phyloP scores from a whole-genome alignment of 2,113 vertebrate genomes.

The Ammodytes dubius region DNA sequence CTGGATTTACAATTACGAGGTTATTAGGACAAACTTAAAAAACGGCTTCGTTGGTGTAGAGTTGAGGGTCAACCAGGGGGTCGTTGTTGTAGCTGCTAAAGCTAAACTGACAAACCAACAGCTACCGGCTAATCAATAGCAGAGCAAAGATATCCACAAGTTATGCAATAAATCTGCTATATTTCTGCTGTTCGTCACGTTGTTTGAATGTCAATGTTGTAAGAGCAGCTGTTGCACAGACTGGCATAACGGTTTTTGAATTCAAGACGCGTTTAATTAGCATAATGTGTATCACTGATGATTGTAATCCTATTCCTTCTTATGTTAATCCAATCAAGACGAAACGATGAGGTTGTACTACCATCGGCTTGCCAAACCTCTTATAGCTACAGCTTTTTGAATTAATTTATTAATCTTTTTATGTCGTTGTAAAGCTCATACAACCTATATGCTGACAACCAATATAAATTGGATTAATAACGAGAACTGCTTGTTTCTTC shows the following conservation, averaged over 20 bases:
- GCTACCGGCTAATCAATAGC: constrained; percentile 25
- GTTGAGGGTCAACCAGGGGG: constrained; percentile 52
- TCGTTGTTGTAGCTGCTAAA: constrained; percentile 43
- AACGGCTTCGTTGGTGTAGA: neutral
- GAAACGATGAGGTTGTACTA: neutral
- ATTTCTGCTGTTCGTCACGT: accelerated
- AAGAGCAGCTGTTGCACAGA: neutral
- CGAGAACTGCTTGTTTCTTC: too few species aligned
- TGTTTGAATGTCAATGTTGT: accelerated
- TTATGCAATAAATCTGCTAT: neutral
- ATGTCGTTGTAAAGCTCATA: neutral
- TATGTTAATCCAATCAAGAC: neutral
- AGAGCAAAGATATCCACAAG: neutral
- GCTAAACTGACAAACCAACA: constrained; percentile 50
- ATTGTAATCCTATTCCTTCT: neutral
- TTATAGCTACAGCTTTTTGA: neutral
- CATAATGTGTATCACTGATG: neutral
- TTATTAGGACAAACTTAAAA: accelerated
- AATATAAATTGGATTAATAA: too few species aligned
- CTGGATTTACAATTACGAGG: accelerated
- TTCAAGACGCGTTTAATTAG: neutral
- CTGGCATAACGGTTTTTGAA: neutral
- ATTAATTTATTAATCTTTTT: neutral
- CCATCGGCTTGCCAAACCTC: neutral
- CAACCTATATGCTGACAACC: neutral